A percentile compares a stretch with the other conserved stretches of the same genome.
Evolutionary conservation across 2,113 vertebrate genomes (phyloP).

Genomic region (Pristiophorus japonicus): DNA sequence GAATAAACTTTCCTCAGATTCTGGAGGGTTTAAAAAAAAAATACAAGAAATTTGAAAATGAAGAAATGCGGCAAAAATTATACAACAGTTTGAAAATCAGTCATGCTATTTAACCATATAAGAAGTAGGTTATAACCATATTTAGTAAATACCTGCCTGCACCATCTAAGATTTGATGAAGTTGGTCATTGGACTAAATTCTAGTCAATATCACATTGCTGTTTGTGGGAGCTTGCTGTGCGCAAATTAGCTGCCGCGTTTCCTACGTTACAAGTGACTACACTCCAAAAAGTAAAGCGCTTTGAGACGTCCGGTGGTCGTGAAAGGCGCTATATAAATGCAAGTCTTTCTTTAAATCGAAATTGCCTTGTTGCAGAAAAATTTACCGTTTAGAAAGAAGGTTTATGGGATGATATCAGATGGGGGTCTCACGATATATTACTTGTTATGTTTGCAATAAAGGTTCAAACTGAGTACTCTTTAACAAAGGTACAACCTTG

Average conservation of each 20-base stretch:
- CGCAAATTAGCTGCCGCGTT: too few species aligned
- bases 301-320: too few species aligned
- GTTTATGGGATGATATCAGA: not conserved
- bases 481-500: too few species aligned
- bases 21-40: not conserved
- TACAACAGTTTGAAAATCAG: not conserved
- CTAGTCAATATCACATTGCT: too few species aligned
- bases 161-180: not conserved
- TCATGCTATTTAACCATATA: not conserved
- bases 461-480: too few species aligned
- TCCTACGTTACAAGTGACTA: too few species aligned
- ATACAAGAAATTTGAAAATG: not conserved
- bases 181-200: not conserved
- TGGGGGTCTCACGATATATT: not conserved
- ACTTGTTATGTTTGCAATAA: too few species aligned
- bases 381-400: not conserved
- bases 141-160: not conserved
- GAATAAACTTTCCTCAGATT: too few species aligned
- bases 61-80: not conserved
- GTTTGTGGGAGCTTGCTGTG: too few species aligned
- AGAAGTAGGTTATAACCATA: not conserved
- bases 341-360: too few species aligned
- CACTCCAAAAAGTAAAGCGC: too few species aligned
- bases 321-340: too few species aligned
- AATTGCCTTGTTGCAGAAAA: not conserved